phyloP scores from a whole-genome alignment of 2,888 invertebrate species.

The Drosophila parthenogenetica region DNA sequence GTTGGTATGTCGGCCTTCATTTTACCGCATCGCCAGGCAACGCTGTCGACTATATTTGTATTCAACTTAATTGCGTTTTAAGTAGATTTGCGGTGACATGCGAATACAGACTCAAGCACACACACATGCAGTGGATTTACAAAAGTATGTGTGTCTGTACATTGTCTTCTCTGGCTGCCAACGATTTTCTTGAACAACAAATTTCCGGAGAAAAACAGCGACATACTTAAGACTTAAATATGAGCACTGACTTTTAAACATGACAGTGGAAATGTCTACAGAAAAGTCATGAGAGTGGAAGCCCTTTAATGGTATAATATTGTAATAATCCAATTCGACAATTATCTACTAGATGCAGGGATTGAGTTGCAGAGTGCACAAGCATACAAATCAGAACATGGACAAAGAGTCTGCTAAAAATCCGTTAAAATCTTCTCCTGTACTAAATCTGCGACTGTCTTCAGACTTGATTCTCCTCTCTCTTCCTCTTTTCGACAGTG shows the following conservation, averaged over 20 bases:
- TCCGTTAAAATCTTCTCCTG: constrained; percentile 25
- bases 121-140: background rate
- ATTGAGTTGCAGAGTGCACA: background rate
- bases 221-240: constrained; percentile 20
- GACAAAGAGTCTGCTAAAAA: constrained; percentile 14
- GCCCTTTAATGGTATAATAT: background rate
- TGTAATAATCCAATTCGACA: constrained; percentile 2
- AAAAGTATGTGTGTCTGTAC: background rate
- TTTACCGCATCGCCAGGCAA: constrained; percentile 44
- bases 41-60: constrained; percentile 66
- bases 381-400: constrained; percentile 24
- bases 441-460: constrained; percentile 21
- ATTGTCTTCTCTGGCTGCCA: constrained; percentile 10
- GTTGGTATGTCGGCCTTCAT: constrained; percentile 46
- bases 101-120: constrained; percentile 26
- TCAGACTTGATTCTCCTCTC: background rate
- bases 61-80: constrained; percentile 82
- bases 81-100: constrained; percentile 77
- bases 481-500: constrained; percentile 2
- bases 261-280: background rate
- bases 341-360: background rate
- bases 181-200: constrained; percentile 27
- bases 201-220: constrained; percentile 20
- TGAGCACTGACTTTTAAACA: constrained; percentile 1
- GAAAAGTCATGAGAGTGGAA: background rate